Percentiles rank a stretch among this genome's conserved stretches.
Evolutionary conservation across 2,888 invertebrate species (phyloP).

Genomic region (Octonoba sinensis): DNA sequence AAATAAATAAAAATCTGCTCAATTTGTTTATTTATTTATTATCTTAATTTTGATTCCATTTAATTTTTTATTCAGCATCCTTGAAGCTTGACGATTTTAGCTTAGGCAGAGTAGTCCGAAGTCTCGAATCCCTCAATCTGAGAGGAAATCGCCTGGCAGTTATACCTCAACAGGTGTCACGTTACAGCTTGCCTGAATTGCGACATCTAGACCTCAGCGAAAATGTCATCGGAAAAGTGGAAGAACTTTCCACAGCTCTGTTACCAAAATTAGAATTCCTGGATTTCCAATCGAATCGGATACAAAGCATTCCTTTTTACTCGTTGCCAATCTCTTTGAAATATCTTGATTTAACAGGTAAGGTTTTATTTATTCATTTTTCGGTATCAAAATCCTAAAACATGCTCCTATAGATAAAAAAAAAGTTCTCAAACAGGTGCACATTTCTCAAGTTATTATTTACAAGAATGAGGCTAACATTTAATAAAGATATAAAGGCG

Average conservation of each 20-base stretch:
- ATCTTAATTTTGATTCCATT: background rate
- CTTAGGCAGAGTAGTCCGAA: slow-evolving; percentile 5
- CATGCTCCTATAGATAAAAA: background rate
- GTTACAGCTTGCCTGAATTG: slow-evolving; percentile 19
- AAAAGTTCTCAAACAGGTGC: background rate
- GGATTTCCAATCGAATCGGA: slow-evolving; percentile 33
- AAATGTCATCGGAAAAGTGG: slow-evolving; percentile 23
- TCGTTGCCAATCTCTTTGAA: slow-evolving; percentile 27
- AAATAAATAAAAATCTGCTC: no score
- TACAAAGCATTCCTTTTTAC: slow-evolving; percentile 29
- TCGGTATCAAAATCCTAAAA: no score
- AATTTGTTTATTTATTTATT: background rate
- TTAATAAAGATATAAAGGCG: no score
- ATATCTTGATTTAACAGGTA: slow-evolving; percentile 53
- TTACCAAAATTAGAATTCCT: slow-evolving; percentile 32
- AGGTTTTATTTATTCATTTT: background rate
- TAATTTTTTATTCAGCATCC: slow-evolving; percentile 5
- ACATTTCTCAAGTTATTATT: background rate
- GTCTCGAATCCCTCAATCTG: slow-evolving; percentile 30
- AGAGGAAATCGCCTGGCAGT: slow-evolving; percentile 22
- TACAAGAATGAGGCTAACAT: no score
- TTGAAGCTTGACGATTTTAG: slow-evolving; percentile 25
- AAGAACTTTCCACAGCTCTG: slow-evolving; percentile 7
- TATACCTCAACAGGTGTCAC: slow-evolving; percentile 16
- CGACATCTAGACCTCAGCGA: slow-evolving; percentile 40